phyloP scores from a whole-genome alignment of 2,888 invertebrate species.

The Rapana venosa region DNA sequence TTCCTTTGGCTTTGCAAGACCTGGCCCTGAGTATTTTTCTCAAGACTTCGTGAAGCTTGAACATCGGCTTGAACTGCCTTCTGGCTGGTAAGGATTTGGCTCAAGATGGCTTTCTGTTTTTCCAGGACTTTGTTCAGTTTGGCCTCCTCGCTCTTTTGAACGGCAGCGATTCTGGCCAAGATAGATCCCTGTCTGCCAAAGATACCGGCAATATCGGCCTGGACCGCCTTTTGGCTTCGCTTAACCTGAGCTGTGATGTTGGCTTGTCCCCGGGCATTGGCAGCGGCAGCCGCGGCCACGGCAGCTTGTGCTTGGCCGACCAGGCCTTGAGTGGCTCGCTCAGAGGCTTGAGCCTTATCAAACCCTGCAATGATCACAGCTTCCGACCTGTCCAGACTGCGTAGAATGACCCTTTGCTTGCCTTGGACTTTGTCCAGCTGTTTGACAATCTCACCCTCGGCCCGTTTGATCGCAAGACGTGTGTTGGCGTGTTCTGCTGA shows the following conservation, averaged over 20 bases:
- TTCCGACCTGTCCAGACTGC: neutral
- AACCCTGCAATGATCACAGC: neutral
- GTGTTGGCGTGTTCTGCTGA: neutral
- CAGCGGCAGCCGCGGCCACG: neutral
- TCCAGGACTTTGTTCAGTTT: neutral
- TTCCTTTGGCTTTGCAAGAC: neutral
- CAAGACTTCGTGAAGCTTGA: neutral
- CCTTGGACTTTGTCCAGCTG: neutral
- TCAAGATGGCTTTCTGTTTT: neutral
- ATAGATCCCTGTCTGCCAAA: neutral
- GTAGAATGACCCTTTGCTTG: neutral
- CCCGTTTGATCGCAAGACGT: neutral
- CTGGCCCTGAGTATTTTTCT: neutral
- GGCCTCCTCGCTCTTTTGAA: neutral
- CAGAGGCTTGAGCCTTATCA: neutral
- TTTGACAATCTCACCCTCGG: neutral
- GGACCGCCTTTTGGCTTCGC: neutral
- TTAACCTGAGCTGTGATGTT: neutral
- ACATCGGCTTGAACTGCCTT: neutral
- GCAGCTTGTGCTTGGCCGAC: neutral
- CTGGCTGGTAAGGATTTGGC: neutral
- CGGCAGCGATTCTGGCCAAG: neutral
- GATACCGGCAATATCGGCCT: neutral
- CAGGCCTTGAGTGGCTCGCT: neutral
- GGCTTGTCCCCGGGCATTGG: slow-evolving; percentile 2